These are phyloP conservation scores for Drosophila virilis DNA, from an alignment of 1,140 invertebrate species.

Conservation along the genomic window DNA sequence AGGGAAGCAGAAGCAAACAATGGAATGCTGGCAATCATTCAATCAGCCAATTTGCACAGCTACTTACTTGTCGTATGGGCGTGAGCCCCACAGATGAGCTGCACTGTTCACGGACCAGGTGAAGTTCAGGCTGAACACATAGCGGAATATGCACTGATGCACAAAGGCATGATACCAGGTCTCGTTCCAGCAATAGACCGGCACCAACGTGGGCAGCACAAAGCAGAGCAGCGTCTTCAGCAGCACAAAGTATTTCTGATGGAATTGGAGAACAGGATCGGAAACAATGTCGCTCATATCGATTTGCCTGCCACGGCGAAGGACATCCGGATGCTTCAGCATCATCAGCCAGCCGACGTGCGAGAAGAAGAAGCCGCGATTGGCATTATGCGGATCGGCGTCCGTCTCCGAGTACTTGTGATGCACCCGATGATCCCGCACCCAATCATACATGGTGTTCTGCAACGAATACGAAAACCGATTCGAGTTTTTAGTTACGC, in stretches of 20 bases:
- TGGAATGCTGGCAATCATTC: background rate
- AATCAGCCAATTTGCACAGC: background rate
- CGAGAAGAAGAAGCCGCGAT: constrained; percentile 95
- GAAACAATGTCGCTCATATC: constrained; percentile 91
- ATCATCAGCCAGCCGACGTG: constrained; percentile 96
- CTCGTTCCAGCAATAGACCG: constrained; percentile 91
- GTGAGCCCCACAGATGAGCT: constrained; percentile 80
- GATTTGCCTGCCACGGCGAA: constrained; percentile 88
- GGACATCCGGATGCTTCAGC: constrained; percentile 93
- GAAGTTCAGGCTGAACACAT: constrained; percentile 90
- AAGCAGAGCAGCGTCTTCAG: constrained; percentile 91
- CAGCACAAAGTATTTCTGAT: constrained; percentile 90
- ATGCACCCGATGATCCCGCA: constrained; percentile 93
- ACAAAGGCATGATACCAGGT: constrained; percentile 86
- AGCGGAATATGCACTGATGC: constrained; percentile 89
- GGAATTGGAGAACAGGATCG: constrained; percentile 91
- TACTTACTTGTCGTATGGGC: constrained; percentile 85
- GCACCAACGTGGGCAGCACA: constrained; percentile 90
- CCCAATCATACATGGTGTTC: constrained; percentile 89
- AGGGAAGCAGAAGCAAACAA: background rate
- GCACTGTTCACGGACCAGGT: constrained; percentile 94
- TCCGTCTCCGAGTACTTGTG: constrained; percentile 96
- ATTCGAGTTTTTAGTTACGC: too few species aligned
- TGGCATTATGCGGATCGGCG: constrained; percentile 95
- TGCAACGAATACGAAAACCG: constrained; percentile 18